Conservation (phyloP, 2,888 invertebrate genomes). For the Ophion slaviceki region DNA sequence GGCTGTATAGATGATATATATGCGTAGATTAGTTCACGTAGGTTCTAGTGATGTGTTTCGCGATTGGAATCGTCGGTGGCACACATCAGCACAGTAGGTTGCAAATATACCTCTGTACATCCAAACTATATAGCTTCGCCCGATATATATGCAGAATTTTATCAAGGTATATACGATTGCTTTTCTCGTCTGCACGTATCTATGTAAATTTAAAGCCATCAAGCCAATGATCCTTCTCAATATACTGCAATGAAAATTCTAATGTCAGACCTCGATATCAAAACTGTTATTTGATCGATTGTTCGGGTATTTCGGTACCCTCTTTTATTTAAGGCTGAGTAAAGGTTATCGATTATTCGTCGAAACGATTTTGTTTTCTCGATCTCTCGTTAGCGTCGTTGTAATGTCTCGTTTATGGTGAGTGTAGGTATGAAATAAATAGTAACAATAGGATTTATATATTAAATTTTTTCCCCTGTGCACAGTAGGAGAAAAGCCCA, state of each 20-base stretch:
- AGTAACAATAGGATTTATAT: no score
- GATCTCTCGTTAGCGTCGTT: neutral
- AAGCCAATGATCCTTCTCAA: conserved; percentile 15
- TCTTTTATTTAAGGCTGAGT: neutral
- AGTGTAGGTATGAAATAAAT: no score
- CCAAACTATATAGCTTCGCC: neutral
- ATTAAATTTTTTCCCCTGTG: no score
- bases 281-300: conserved; percentile 74
- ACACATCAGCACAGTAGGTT: conserved; percentile 52
- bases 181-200: conserved; percentile 34
- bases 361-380: neutral
- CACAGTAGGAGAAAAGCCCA: no score
- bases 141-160: neutral
- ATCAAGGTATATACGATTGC: conserved; percentile 29
- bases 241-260: conserved; percentile 52
- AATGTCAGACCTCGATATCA: conserved; percentile 40
- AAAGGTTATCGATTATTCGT: neutral
- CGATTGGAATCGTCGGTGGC: conserved; percentile 57
- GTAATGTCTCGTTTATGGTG: neutral
- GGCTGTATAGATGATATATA: conserved; percentile 28
- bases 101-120: conserved; percentile 44
- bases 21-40: conserved; percentile 2
- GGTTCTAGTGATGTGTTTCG: conserved; percentile 16
- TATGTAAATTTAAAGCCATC: conserved; percentile 51
- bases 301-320: conserved; percentile 52